Evolutionary conservation across 2,797 vertebrate species (phyloP).

Genomic region (Morus bassanus): DNA sequence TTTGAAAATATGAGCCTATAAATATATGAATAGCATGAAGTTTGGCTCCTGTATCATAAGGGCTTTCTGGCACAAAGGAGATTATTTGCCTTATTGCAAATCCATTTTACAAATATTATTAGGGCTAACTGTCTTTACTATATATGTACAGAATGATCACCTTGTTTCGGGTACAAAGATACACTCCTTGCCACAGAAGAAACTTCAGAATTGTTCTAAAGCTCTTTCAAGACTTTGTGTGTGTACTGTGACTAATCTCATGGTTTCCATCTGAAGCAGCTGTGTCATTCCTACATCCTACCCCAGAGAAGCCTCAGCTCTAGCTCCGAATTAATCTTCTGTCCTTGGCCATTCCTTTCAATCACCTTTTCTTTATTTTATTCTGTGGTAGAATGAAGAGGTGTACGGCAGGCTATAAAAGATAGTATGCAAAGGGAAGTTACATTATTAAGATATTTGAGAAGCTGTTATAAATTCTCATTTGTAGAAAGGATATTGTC

Average conservation of each 20-base stretch:
- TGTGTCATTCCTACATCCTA: background rate
- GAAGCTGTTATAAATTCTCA: background rate
- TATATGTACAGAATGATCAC: background rate
- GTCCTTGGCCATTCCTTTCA: background rate
- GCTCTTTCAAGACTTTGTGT: background rate
- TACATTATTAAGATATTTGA: background rate
- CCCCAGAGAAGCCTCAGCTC: background rate
- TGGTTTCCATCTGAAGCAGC: background rate
- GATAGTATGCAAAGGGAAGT: background rate
- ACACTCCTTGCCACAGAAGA: background rate
- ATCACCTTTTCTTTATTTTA: background rate
- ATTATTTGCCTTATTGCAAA: background rate
- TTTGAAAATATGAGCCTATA: background rate
- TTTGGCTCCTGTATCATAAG: background rate
- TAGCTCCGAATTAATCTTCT: background rate
- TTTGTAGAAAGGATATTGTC: background rate
- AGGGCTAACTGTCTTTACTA: background rate
- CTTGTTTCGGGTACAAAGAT: background rate
- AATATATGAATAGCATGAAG: background rate
- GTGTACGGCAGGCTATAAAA: background rate
- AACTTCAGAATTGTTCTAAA: background rate
- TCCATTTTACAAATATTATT: background rate
- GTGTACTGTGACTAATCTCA: background rate
- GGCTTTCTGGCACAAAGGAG: background rate
- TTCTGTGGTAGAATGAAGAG: background rate